Percentiles rank a stretch among this genome's conserved stretches.
phyloP scores from a whole-genome alignment of 2,113 vertebrate genomes.

The Oryzias javanicus region DNA sequence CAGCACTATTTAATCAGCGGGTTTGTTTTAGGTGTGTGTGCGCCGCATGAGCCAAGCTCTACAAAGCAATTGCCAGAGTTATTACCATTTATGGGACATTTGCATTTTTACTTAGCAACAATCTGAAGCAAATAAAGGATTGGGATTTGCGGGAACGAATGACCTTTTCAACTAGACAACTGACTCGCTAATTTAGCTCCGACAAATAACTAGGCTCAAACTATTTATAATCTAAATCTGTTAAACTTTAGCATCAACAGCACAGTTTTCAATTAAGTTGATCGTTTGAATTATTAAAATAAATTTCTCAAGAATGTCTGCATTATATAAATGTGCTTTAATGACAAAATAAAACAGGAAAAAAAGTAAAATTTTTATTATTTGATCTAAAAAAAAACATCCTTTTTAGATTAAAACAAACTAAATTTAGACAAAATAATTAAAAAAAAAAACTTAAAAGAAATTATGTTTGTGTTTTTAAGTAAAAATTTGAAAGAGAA shows the following conservation, averaged over 20 bases:
- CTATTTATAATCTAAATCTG: too few species aligned
- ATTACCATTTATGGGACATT: slow-evolving; percentile 38
- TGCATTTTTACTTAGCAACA: slow-evolving; percentile 58
- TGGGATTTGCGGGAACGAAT: slow-evolving; percentile 33
- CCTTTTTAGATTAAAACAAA: too few species aligned
- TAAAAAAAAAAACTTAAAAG: too few species aligned
- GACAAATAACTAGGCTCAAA: not conserved
- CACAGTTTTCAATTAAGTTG: too few species aligned
- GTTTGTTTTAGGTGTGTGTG: slow-evolving; percentile 64
- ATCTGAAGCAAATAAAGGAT: slow-evolving; percentile 47
- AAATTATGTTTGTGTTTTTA: too few species aligned
- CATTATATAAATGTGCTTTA: too few species aligned
- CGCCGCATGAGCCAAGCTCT: slow-evolving; percentile 59
- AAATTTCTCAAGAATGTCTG: too few species aligned
- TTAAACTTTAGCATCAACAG: too few species aligned
- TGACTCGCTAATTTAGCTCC: slow-evolving; percentile 8
- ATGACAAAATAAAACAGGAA: not conserved
- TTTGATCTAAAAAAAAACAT: not conserved
- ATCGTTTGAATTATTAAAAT: too few species aligned
- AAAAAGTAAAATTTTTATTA: not conserved
- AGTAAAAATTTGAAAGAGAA: too few species aligned
- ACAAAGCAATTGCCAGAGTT: slow-evolving; percentile 66
- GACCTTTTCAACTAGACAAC: slow-evolving; percentile 12
- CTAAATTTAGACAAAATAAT: not conserved
- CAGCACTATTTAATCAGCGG: slow-evolving; percentile 72